Percentiles rank a stretch among this genome's conserved stretches.
Evolutionary conservation across 2,113 vertebrate genomes (phyloP).

Genomic region (Patagioenas fasciata): DNA sequence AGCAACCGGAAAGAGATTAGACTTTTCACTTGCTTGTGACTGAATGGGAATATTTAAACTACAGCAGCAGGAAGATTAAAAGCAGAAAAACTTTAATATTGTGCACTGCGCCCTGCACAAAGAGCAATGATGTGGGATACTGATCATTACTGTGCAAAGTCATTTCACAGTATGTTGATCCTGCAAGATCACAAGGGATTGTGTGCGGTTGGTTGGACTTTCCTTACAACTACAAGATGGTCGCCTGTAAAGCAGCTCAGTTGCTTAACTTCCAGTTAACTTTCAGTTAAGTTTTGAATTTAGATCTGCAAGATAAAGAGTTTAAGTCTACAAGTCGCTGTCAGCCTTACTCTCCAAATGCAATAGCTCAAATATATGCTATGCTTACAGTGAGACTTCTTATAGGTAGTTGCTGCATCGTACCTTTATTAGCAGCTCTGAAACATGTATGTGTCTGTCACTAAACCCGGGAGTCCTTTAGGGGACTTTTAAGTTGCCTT

Average conservation of each 20-base stretch:
- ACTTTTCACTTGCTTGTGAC: background rate
- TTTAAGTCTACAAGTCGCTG: background rate
- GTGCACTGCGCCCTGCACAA: background rate
- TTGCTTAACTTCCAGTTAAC: background rate
- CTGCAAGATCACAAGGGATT: background rate
- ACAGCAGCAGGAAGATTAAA: background rate
- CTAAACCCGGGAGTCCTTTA: background rate
- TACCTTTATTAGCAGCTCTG: background rate
- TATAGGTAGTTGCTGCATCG: background rate
- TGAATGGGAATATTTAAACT: background rate
- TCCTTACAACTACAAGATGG: background rate
- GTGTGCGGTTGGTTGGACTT: background rate
- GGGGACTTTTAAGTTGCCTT: background rate
- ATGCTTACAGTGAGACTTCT: background rate
- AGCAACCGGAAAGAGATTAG: background rate
- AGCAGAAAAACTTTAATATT: background rate
- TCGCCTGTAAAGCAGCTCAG: background rate
- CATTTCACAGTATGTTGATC: background rate
- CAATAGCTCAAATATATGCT: background rate
- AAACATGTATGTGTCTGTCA: too few species aligned
- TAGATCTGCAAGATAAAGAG: background rate
- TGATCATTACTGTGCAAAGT: background rate
- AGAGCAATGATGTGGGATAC: background rate
- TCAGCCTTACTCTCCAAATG: background rate
- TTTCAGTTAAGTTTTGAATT: background rate